Conservation (phyloP, 2,797 vertebrate species). For the Danio albolineatus region DNA sequence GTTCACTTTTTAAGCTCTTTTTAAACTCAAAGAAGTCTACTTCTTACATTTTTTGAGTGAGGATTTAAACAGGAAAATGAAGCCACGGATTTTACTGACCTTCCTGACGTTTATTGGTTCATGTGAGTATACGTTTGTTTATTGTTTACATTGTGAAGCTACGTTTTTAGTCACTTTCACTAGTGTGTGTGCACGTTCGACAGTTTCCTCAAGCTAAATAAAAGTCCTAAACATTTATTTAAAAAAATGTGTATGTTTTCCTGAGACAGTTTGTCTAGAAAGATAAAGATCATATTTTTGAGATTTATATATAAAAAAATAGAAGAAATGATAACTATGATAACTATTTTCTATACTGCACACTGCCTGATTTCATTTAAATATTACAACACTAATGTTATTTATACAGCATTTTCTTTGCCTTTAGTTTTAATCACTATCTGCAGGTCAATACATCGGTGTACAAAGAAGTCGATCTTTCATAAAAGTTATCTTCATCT, state of each 20-base stretch:
- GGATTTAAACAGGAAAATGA: constrained; percentile 64
- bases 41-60: not conserved
- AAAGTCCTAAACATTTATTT: too few relatives aligned
- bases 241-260: not conserved
- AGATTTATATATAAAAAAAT: not conserved
- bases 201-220: too few relatives aligned
- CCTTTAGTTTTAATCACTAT: not conserved
- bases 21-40: constrained; percentile 18
- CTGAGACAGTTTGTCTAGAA: not conserved
- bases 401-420: not conserved
- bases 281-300: not conserved
- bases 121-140: constrained; percentile 71
- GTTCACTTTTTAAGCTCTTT: constrained; percentile 9
- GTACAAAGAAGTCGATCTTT: not conserved
- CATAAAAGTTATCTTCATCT: not conserved
- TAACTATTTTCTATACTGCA: not conserved
- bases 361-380: not conserved
- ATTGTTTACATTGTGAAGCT: not conserved
- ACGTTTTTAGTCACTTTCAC: not conserved
- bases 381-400: not conserved
- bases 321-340: too few relatives aligned
- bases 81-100: constrained; percentile 66
- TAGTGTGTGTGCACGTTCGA: not conserved
- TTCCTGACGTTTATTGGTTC: constrained; percentile 64
- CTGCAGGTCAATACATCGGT: not conserved